These are phyloP conservation scores for Drosophila hydei DNA, from an alignment of 1,140 invertebrate species.

Conservation along the genomic window DNA sequence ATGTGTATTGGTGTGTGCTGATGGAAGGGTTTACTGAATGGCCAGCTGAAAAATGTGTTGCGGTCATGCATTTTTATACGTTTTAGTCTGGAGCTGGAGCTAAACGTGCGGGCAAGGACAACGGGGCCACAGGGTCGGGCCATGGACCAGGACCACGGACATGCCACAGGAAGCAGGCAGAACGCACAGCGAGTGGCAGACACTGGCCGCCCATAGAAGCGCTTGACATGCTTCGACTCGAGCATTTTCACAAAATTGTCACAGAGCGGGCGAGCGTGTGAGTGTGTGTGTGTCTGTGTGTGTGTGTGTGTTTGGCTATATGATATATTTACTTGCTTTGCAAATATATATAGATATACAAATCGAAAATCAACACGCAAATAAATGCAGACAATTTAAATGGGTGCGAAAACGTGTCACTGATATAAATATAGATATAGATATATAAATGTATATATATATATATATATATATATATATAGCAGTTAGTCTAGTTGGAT, in stretches of 20 bases:
- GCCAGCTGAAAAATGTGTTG: slow-evolving; percentile 69
- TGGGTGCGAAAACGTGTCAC: background rate
- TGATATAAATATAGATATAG: too few species aligned
- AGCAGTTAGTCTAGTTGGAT: slow-evolving; percentile 2
- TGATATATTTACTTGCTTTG: slow-evolving; percentile 35
- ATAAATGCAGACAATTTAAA: slow-evolving; percentile 14
- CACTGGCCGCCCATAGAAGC: slow-evolving; percentile 6
- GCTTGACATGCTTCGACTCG: slow-evolving; percentile 38
- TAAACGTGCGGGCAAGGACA: slow-evolving; percentile 36
- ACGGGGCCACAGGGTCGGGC: slow-evolving; percentile 26
- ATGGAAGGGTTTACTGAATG: slow-evolving; percentile 42
- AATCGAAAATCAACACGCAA: slow-evolving; percentile 20
- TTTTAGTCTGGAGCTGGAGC: slow-evolving; percentile 33
- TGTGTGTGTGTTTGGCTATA: slow-evolving; percentile 26
- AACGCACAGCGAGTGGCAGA: slow-evolving; percentile 6
- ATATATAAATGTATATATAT: too few species aligned
- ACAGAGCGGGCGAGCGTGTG: background rate
- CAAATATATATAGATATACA: slow-evolving; percentile 4
- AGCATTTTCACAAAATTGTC: slow-evolving; percentile 17
- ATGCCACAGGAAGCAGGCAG: slow-evolving; percentile 19
- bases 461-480: too few species aligned
- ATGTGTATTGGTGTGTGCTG: background rate
- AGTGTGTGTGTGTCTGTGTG: background rate
- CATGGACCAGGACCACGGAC: slow-evolving; percentile 11
- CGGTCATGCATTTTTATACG: slow-evolving; percentile 77